phyloP scores from a whole-genome alignment of 1,140 invertebrate genomes.

The Monochamus saltuarius region DNA sequence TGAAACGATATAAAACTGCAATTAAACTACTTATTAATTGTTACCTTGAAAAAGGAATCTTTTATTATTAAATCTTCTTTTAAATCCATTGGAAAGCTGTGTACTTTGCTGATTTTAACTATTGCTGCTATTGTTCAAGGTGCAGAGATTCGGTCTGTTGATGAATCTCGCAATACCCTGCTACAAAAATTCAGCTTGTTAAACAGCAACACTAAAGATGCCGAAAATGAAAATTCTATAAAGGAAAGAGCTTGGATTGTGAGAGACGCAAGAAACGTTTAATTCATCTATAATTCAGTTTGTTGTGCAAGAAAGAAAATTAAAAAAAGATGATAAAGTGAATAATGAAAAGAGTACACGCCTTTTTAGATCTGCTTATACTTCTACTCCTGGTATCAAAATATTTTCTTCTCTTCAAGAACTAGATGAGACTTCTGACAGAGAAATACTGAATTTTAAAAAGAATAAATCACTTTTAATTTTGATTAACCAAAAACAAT shows the following conservation, averaged over 20 bases:
- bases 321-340: constrained; percentile 27
- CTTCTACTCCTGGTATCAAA: constrained; percentile 33
- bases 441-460: constrained; percentile 30
- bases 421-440: constrained; percentile 17
- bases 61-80: constrained; percentile 22
- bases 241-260: no score
- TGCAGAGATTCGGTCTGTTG: no score
- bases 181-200: no score
- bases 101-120: no score
- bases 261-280: no score
- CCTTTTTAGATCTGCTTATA: constrained; percentile 33
- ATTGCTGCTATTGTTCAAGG: no score
- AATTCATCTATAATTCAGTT: no score
- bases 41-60: constrained; percentile 32
- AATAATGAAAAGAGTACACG: constrained; percentile 37
- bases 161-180: no score
- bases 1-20: background rate
- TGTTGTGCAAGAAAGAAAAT: no score
- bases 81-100: constrained; percentile 5
- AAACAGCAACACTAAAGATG: no score
- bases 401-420: constrained; percentile 38
- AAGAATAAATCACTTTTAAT: constrained; percentile 31
- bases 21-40: background rate
- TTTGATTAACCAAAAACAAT: no score
- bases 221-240: no score